Percentiles rank a stretch among this genome's conserved stretches.
Conservation (phyloP, 2,113 vertebrate genomes). For the Mormoops blainvillei region DNA sequence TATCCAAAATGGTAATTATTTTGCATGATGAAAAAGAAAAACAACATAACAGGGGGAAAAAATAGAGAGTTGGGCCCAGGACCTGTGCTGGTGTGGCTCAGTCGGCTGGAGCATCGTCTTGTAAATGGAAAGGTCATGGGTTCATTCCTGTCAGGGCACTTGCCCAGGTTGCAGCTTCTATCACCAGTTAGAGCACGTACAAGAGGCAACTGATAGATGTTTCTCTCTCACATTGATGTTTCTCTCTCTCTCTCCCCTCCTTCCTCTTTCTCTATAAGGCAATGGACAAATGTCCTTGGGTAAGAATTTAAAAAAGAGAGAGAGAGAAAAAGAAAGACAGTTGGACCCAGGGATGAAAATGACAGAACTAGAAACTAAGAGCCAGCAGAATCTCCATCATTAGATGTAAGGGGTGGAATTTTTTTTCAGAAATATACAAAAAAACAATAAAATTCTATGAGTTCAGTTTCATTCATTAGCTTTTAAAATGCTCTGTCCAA, state of each 20-base stretch:
- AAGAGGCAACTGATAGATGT: too few species aligned
- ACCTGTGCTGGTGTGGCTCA: too few species aligned
- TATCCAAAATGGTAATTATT: background rate
- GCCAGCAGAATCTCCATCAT: background rate
- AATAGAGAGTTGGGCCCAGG: background rate
- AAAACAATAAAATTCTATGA: background rate
- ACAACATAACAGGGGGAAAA: background rate
- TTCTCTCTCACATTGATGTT: too few species aligned
- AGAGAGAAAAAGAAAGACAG: background rate
- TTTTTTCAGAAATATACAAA: background rate
- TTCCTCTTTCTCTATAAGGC: too few species aligned
- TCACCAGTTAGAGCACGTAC: too few species aligned
- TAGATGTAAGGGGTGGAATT: background rate
- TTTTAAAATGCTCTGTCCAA: conserved; percentile 20
- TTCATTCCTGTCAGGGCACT: too few species aligned
- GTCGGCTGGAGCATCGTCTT: too few species aligned
- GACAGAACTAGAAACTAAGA: background rate
- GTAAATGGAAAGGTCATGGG: too few species aligned
- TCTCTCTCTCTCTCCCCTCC: too few species aligned
- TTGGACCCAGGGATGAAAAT: background rate
- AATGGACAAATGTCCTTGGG: too few species aligned
- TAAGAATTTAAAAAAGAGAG: too few species aligned
- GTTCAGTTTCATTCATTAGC: conserved; percentile 19
- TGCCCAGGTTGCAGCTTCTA: too few species aligned
- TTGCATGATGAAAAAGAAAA: background rate